A percentile compares a stretch with the other conserved stretches of the same genome.
Evolutionary conservation across 2,113 vertebrate species (phyloP).

Genomic region (Mus spicilegus): DNA sequence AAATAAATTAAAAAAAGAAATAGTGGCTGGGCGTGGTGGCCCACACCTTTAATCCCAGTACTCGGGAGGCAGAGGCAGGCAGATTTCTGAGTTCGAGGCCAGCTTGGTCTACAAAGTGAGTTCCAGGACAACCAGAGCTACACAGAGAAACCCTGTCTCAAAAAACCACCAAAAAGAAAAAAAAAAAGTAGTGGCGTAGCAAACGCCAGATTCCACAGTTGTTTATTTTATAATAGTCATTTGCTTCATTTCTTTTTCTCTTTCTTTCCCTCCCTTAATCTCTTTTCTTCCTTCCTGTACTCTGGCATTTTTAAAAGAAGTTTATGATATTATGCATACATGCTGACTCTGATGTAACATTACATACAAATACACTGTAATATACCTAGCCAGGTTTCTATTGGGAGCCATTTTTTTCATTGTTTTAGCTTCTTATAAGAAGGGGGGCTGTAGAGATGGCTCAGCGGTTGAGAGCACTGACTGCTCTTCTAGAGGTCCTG

Average conservation of each 20-base stretch:
- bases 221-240: background rate
- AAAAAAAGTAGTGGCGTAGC: background rate
- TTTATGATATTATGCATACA: background rate
- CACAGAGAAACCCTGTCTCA: no score
- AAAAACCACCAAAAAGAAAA: no score
- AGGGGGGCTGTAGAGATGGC: background rate
- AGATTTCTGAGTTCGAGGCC: no score
- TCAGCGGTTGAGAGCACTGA: no score
- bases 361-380: background rate
- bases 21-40: no score
- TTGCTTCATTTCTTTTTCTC: background rate
- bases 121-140: no score
- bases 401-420: background rate
- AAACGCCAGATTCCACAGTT: background rate
- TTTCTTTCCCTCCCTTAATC: background rate
- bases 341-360: background rate
- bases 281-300: background rate
- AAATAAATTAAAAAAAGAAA: no score
- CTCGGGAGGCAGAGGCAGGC: no score
- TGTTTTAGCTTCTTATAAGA: constrained; percentile 36
- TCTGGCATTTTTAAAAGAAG: constrained; percentile 9
- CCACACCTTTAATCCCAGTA: no score
- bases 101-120: no score
- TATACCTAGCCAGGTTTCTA: background rate
- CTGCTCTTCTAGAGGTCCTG: no score